Evolutionary conservation across 2,797 vertebrate genomes (phyloP).

Genomic region (Margarornis squamiger): DNA sequence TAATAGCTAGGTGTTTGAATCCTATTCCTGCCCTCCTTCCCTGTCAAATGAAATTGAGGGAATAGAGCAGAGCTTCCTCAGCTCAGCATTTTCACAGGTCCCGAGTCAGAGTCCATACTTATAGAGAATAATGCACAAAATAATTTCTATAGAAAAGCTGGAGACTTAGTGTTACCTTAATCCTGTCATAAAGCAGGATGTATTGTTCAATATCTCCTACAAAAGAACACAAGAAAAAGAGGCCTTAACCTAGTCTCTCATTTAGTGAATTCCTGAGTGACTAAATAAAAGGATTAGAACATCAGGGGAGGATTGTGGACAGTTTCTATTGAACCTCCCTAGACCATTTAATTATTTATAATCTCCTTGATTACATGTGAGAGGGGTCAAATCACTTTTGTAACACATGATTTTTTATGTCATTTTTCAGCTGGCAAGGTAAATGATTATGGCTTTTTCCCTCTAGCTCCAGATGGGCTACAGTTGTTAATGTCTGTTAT

Average conservation of each 20-base stretch:
- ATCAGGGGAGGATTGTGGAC: background rate
- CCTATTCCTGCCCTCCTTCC: background rate
- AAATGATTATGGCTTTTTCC: constrained; percentile 50
- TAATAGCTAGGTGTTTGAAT: background rate
- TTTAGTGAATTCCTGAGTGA: background rate
- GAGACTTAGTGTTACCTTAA: background rate
- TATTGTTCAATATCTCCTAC: background rate
- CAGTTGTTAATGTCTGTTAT: constrained; percentile 54
- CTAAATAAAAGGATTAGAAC: background rate
- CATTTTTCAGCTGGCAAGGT: constrained; percentile 60
- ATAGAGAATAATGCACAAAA: background rate
- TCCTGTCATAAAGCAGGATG: background rate
- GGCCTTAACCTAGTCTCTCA: background rate
- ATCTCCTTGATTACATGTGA: constrained; percentile 62
- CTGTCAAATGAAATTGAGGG: background rate
- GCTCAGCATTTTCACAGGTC: background rate
- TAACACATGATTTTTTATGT: constrained; percentile 44
- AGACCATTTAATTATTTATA: constrained; percentile 59
- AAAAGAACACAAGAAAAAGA: background rate
- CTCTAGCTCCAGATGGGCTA: constrained; percentile 32
- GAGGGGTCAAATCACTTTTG: constrained; percentile 56
- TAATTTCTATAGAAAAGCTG: background rate
- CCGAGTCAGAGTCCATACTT: background rate
- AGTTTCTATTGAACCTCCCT: constrained; percentile 35
- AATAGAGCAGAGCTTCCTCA: background rate